phyloP scores from a whole-genome alignment of 2,797 vertebrate genomes.

The Mormyrus hasselquistii region DNA sequence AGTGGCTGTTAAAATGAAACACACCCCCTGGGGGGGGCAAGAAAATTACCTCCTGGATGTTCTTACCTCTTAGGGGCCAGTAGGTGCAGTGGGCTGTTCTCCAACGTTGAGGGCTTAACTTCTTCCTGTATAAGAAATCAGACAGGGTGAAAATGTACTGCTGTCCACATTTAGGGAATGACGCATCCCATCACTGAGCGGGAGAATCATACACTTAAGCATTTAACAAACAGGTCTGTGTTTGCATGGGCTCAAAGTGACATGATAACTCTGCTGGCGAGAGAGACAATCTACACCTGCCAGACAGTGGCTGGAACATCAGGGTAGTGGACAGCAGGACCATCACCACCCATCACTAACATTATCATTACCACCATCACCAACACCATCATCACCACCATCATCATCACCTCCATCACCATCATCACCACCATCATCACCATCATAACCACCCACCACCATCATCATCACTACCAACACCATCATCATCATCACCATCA shows the following conservation, averaged over 20 bases:
- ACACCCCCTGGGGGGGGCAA: background rate
- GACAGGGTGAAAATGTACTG: background rate
- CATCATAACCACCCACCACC: no score
- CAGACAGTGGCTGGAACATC: background rate
- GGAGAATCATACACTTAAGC: background rate
- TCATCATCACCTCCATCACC: background rate
- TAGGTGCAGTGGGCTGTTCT: constrained; percentile 72
- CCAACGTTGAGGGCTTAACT: constrained; percentile 61
- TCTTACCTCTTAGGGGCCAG: constrained; percentile 78
- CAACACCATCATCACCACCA: background rate
- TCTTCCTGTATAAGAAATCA: constrained; percentile 55
- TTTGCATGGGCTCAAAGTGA: background rate
- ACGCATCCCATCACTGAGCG: background rate
- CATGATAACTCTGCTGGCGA: background rate
- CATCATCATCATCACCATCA: background rate
- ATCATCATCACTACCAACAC: no score
- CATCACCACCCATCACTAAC: background rate
- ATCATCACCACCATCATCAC: background rate
- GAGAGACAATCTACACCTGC: background rate
- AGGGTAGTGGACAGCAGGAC: background rate
- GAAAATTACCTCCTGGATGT: background rate
- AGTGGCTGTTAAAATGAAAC: background rate
- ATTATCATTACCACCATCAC: background rate
- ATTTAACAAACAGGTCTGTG: background rate
- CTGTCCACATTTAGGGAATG: background rate